A percentile compares a stretch with the other conserved stretches of the same genome.
These are phyloP conservation scores for Eueides isabella DNA, from an alignment of 1,140 invertebrate genomes.

Conservation along the genomic window DNA sequence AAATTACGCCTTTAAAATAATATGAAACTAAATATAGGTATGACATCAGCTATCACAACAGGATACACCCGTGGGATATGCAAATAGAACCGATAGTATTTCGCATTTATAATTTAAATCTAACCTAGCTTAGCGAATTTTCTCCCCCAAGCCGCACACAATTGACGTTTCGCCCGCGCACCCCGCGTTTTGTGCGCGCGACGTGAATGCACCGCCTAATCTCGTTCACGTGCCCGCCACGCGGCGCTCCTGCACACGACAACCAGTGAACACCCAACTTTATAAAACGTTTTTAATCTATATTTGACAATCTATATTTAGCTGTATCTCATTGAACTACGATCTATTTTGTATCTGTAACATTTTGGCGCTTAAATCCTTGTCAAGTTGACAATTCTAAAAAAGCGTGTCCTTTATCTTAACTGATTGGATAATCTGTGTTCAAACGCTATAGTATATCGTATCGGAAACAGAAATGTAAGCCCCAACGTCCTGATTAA, in stretches of 20 bases:
- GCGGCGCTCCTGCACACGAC: conserved; percentile 72
- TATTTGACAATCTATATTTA: conserved; percentile 33
- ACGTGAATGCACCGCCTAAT: conserved; percentile 77
- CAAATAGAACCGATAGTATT: conserved; percentile 72
- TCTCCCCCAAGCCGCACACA: conserved; percentile 72
- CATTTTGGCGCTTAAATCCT: conserved; percentile 55
- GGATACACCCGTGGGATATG: conserved; percentile 73
- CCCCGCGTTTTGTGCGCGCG: conserved; percentile 68
- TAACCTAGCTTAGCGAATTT: conserved; percentile 76
- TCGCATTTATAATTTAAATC: conserved; percentile 78
- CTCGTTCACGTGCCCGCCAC: conserved; percentile 74
- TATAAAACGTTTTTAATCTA: conserved; percentile 49
- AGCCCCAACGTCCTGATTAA: conserved; percentile 73
- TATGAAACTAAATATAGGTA: background rate
- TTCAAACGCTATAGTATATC: conserved; percentile 78
- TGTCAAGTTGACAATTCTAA: conserved; percentile 45
- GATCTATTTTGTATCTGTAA: conserved; percentile 48
- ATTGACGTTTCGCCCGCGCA: conserved; percentile 69
- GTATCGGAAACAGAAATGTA: conserved; percentile 80
- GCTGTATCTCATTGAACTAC: conserved; percentile 43
- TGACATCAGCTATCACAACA: conserved; percentile 24
- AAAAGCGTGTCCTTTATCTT: conserved; percentile 81
- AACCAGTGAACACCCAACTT: conserved; percentile 53
- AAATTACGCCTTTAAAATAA: background rate
- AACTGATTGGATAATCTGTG: conserved; percentile 82